Evolutionary conservation across 1,140 invertebrate species (phyloP), one percentile per base, ranked within the genome.

Genomic region (Aphelinus atriplicis): DNA sequence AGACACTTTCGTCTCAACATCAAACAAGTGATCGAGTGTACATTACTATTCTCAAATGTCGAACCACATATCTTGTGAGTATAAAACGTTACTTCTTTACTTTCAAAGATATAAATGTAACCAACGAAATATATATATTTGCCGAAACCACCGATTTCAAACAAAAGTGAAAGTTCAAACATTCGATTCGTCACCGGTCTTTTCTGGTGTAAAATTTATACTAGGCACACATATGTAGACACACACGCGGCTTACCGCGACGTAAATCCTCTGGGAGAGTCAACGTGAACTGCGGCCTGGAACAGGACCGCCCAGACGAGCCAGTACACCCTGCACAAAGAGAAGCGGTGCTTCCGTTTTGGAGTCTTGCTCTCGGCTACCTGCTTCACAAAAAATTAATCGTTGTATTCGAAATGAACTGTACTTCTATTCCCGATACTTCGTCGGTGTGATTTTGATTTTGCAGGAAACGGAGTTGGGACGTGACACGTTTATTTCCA

Each of bases 221-320:
- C 51, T 6, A 70, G n/a, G 26, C 63, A 57, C 58, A 6, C 2
- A 50, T 60, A 46, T 69, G 3, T 48, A 10, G 5, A 47, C 3
- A 9, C 3, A 51, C 58, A 43, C 50, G 56, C 48, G 47, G 7
- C 7, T 83, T 81, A 91, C 91, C 91, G 93, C 50, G 95, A 95
- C 71, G 95, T 97, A 84, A 98, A 97, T 56, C 97, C 97, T 81
- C 95, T 90, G 0, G 97, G 97, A 61, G 95, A 97, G 87, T 98
- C 97, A 62, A 98, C 95, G 83, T 98, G 96, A 5, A 98, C 97
- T 58, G 97, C 96, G 46, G 98, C 97, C 88, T 96, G 95, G 88
- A 99, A 99, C 26, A 99, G 91, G 53, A 99, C 96, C n/a, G 98
- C 96, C 97, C 97, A 99, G n/a, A 99, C 98, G 72, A 99, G 90